phyloP scores from a whole-genome alignment of 1,140 invertebrate genomes.

The Phthorimaea operculella region DNA sequence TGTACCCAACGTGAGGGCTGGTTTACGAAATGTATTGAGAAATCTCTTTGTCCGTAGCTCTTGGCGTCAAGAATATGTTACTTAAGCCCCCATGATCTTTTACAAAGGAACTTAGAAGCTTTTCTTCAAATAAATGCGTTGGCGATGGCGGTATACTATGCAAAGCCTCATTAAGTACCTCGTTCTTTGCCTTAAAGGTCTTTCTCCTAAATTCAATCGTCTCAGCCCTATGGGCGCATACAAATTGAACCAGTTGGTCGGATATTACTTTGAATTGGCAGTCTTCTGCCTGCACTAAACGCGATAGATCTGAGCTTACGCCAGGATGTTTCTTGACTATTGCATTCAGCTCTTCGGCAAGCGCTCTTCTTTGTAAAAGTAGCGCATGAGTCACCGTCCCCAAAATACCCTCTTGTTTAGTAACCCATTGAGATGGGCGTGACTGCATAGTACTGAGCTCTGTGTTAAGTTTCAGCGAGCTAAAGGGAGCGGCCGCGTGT shows the following conservation, averaged over 20 bases:
- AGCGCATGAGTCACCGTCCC: conserved; percentile 10
- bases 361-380: conserved; percentile 2
- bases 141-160: conserved; percentile 6
- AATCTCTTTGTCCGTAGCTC: no score
- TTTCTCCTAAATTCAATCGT: conserved; percentile 7
- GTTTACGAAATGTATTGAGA: no score
- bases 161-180: not conserved
- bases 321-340: not conserved
- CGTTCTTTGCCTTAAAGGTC: not conserved
- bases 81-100: not conserved
- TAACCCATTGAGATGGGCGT: not conserved
- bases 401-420: not conserved
- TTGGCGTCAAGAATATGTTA: no score
- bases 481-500: conserved; percentile 1
- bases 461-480: conserved; percentile 4
- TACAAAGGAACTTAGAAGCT: not conserved
- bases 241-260: conserved; percentile 9
- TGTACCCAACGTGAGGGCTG: no score
- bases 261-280: not conserved
- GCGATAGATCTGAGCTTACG: not conserved
- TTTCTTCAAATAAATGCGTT: conserved; percentile 9
- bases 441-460: not conserved
- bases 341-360: not conserved
- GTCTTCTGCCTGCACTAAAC: not conserved
- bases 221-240: conserved; percentile 7